Evolutionary conservation across 2,113 vertebrate genomes (phyloP).

Genomic region (Pseudorasbora parva): DNA sequence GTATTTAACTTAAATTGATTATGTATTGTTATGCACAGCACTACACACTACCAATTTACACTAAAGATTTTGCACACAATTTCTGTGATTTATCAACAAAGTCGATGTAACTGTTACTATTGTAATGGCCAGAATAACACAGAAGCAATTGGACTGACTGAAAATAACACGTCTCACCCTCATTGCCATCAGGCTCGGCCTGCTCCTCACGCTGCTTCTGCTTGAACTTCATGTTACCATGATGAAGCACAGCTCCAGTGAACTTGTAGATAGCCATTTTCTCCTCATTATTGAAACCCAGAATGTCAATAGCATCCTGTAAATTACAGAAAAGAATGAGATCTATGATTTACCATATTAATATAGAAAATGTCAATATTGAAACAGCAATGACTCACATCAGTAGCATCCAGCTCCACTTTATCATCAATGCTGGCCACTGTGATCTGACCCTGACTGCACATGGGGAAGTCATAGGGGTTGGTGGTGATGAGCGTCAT

Average conservation of each 20-base stretch:
- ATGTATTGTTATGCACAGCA: too few species aligned
- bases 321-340: slow-evolving; percentile 2
- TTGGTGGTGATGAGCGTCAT: slow-evolving; percentile 80
- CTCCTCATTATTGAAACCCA: slow-evolving; percentile 42
- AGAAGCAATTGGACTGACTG: too few species aligned
- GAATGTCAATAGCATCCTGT: slow-evolving; percentile 54
- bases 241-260: slow-evolving; percentile 75
- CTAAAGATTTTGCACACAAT: too few species aligned
- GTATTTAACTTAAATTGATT: too few species aligned
- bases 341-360: background rate
- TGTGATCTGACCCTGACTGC: slow-evolving; percentile 84
- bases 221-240: slow-evolving; percentile 83
- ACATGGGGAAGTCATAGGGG: slow-evolving; percentile 81
- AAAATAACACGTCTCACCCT: slow-evolving; percentile 55
- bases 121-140: too few species aligned
- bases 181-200: slow-evolving; percentile 79
- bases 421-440: slow-evolving; percentile 85
- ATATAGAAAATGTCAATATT: background rate
- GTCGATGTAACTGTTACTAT: too few species aligned
- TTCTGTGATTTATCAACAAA: too few species aligned
- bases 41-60: too few species aligned
- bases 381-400: slow-evolving; percentile 71
- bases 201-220: slow-evolving; percentile 83
- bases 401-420: slow-evolving; percentile 85
- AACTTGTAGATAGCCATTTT: slow-evolving; percentile 53